Base-by-base conservation (phyloP, 92 coral and sea anemone genomes). In the Hydrozoanthus gracilis region DNA sequence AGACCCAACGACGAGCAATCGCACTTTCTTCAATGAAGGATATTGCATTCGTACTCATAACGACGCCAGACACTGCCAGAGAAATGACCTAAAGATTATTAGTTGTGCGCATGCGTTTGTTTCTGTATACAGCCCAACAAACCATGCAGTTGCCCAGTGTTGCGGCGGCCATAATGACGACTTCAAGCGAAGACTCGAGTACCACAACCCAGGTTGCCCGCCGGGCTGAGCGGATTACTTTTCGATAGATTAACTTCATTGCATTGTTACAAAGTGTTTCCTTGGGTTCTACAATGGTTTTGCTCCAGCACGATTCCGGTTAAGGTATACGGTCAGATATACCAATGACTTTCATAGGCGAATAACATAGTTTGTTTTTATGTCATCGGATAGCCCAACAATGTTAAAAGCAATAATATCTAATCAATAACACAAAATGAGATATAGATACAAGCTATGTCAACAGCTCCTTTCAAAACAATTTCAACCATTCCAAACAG, bases 1-100 rank as follows among this genome's bases (percentile, higher is more conserved):
- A 85, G 6, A 69, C 35, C 92, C 92, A 89, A 4, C 17, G 48
- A 13, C 76, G 49, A 39, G 15, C 51, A 44, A 71, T 8, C 4
- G 51, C 51, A 13, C 51, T 44, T 4, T 16, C 76, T 44, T 44
- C 76, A 15, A 51, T 44, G 6, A 71, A 44, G n/a, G 76, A 51
- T 51, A 71, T 71, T 5, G 76, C 76, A n/a, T 39, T 16, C 6
- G 39, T 35, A 12, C 51, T 7, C 76, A 71, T 71, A 9, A 71
- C 3, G 2, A 44, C 52, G 52, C 46, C 76, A 44, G 76, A 71
- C 51, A 71, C 51, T 27, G 76, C 76, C 76, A 71, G 17, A 7
- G 51, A 44, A 35, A 45, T 12, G 52, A 71, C 76, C 50, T 71
- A 71, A 6, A 10, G 13, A 7, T 71, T 71, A 18, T 12, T 8